Conservation (phyloP, 2,888 invertebrate genomes). For the Lucinisca nassula region DNA sequence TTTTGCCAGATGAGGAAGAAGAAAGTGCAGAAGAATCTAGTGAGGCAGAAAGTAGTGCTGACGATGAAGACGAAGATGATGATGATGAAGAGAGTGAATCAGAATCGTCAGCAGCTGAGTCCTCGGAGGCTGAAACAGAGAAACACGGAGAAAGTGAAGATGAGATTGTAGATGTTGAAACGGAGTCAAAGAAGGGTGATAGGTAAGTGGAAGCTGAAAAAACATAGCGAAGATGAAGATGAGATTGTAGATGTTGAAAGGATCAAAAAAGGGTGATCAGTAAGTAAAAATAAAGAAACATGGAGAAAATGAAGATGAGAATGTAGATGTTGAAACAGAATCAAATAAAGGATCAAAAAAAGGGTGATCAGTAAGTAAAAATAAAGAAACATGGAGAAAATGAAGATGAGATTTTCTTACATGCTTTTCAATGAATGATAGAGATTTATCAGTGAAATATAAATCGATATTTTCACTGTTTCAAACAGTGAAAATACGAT, state of each 20-base stretch:
- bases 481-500: no score
- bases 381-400: slow-evolving; percentile 67
- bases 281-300: slow-evolving; percentile 53
- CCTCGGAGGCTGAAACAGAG: slow-evolving; percentile 64
- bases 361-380: slow-evolving; percentile 45
- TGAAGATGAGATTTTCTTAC: slow-evolving; percentile 47
- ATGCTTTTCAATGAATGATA: no score
- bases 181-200: neutral
- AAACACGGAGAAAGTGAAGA: slow-evolving; percentile 68
- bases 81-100: slow-evolving; percentile 62
- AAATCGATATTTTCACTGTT: no score
- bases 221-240: slow-evolving; percentile 67
- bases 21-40: slow-evolving; percentile 66
- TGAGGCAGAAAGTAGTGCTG: slow-evolving; percentile 56
- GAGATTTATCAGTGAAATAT: no score
- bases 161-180: slow-evolving; percentile 2
- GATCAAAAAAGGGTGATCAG: neutral
- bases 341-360: neutral
- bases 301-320: slow-evolving; percentile 64
- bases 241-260: slow-evolving; percentile 2
- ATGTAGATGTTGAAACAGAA: neutral
- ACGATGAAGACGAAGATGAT: slow-evolving; percentile 64
- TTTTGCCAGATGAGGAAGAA: slow-evolving; percentile 32
- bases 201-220: slow-evolving; percentile 23
- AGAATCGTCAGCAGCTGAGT: slow-evolving; percentile 55